Conservation (phyloP, 2,888 invertebrate genomes). For the Nesidiocoris tenuis region DNA sequence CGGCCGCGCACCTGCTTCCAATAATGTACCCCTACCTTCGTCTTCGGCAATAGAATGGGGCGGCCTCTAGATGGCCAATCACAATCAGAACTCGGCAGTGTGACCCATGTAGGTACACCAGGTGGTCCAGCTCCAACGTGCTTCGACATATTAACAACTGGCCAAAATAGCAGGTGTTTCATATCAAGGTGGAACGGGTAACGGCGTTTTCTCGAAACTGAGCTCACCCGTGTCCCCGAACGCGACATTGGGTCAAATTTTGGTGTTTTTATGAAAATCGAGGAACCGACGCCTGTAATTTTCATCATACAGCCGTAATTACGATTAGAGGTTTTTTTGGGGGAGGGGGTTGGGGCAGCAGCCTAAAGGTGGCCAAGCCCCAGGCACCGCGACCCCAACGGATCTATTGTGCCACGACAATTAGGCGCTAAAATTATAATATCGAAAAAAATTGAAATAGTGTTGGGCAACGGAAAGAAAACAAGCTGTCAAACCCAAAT, state of each 20-base stretch:
- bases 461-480: neutral
- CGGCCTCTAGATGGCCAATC: neutral
- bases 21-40: neutral
- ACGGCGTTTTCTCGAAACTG: too few species aligned
- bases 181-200: too few species aligned
- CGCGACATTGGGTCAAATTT: too few species aligned
- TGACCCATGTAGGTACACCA: neutral
- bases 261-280: too few species aligned
- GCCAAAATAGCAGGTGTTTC: neutral
- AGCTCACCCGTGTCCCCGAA: too few species aligned
- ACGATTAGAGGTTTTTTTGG: too few species aligned
- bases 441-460: neutral
- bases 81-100: neutral
- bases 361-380: too few species aligned
- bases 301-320: too few species aligned
- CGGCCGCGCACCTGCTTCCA: neutral
- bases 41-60: neutral
- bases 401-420: neutral
- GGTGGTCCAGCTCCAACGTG: neutral
- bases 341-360: too few species aligned
- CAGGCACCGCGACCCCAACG: too few species aligned
- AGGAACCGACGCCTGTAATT: too few species aligned
- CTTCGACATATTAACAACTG: neutral
- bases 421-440: neutral
- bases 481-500: too few species aligned